phyloP scores from a whole-genome alignment of 2,888 invertebrate species.

The Phortica magna region DNA sequence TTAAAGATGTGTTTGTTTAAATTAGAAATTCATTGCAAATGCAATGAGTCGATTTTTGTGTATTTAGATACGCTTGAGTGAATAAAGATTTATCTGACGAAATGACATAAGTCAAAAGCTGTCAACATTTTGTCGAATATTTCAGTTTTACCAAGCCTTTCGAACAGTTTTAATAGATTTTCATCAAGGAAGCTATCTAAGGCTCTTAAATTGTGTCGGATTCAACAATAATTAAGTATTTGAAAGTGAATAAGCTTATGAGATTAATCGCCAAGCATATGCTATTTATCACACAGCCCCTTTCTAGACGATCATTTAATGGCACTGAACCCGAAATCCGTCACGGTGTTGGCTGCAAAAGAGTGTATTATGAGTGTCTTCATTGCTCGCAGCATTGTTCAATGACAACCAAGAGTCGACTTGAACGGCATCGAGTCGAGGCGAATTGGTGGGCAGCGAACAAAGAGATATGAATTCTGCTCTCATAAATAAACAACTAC shows the following conservation, averaged over 20 bases:
- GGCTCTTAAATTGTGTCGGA: no score
- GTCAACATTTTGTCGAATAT: slow-evolving; percentile 22
- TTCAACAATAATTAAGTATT: no score
- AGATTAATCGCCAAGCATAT: no score
- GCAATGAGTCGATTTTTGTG: slow-evolving; percentile 9
- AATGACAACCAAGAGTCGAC: neutral
- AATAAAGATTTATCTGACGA: neutral
- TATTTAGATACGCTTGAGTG: neutral
- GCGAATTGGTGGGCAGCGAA: neutral
- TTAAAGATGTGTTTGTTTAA: neutral
- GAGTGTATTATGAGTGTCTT: no score
- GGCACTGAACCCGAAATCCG: no score
- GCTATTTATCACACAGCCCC: no score
- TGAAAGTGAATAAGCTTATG: no score
- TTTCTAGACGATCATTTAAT: no score
- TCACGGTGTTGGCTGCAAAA: no score
- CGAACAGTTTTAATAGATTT: neutral
- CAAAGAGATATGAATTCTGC: neutral
- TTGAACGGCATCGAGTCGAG: neutral
- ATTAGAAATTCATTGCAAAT: neutral
- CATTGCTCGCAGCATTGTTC: no score
- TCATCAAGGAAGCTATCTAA: neutral
- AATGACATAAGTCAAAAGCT: neutral
- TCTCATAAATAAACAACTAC: neutral
- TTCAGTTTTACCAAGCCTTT: neutral